These are phyloP conservation scores for Lycodopsis pacificus DNA, from an alignment of 2,797 vertebrate genomes.

Conservation along the genomic window DNA sequence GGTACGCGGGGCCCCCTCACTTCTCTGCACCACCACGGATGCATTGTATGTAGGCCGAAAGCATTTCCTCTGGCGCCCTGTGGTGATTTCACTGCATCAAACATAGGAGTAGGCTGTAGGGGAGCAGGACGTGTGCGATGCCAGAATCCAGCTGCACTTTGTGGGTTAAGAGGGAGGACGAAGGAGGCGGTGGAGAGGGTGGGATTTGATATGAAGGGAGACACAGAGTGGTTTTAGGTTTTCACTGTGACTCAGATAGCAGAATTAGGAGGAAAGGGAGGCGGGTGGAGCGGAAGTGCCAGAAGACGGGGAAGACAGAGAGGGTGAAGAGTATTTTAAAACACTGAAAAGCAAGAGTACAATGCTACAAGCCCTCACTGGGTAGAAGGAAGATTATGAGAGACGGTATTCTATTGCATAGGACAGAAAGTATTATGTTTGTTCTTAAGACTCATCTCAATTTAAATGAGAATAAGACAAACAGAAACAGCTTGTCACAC, in stretches of 20 bases:
- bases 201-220: conserved; percentile 23
- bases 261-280: conserved; percentile 19
- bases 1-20: conserved; percentile 47
- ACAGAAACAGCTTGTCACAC: conserved; percentile 7
- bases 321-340: conserved; percentile 42
- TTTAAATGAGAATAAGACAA: neutral
- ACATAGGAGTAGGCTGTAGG: conserved; percentile 34
- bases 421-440: neutral
- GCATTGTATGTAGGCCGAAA: conserved; percentile 34
- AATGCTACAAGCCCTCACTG: neutral
- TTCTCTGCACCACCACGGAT: conserved; percentile 37
- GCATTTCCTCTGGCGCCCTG: conserved; percentile 29
- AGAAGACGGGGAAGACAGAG: neutral
- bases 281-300: neutral
- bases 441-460: conserved; percentile 1
- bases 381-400: neutral
- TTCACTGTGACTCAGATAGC: conserved; percentile 31
- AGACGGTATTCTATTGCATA: neutral
- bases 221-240: conserved; percentile 9
- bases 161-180: conserved; percentile 24
- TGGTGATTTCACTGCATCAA: conserved; percentile 20
- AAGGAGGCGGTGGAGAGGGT: conserved; percentile 19
- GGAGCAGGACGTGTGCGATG: conserved; percentile 14
- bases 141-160: conserved; percentile 30
- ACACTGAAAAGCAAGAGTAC: neutral